Evolutionary conservation across 2,797 vertebrate species (phyloP), one percentile per base, ranked within the genome.

Genomic region (Tokudaia tokunoshimensis): DNA sequence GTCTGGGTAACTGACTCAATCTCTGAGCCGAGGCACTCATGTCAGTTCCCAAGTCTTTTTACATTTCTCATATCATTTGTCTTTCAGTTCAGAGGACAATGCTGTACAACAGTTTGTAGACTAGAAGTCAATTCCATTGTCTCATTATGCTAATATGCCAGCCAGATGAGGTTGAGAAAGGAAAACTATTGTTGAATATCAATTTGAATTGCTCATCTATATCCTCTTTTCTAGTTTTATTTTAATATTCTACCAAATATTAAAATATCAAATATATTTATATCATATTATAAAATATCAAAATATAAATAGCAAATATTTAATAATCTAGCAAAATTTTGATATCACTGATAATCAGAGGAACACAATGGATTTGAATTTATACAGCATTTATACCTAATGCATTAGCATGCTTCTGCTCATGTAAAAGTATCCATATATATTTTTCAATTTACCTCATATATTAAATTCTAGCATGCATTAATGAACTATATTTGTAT

Each of bases 321-420:
- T 72, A 72, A 20, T 20, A 72, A 72, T 72, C 8, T 84, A 76
- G 15, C 72, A 10, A 29, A 65, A 83, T 89, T 96, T 84, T 34
- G 93, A 67, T 65, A 19, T 47, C 31, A 67, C 0, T 37, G 41
- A 37, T 55, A 96, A 63, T 96, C 37, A 72, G 41, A 85, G 6
- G 86, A 92, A 90, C 83, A 72, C 83, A 93, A 1, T 24, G 52
- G 13, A 76, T 90, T 88, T 57, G 41, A 80, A 86, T 91, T 87
- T 92, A 50, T 52, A 19, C 4, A 74, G 17, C 52, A 0, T 85
- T 11, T 47, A 8, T 87, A 72, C 82, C 22, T 63, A 79, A 65
- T 13, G 52, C 2, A 63, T 22, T 63, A 72, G 13, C 2, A 67
- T 89, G 41, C 26, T 79, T 76, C 6, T 76, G 13, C 55, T 93